These are phyloP conservation scores for Capromys pilorides DNA, from an alignment of 2,797 vertebrate genomes.

Conservation along the genomic window DNA sequence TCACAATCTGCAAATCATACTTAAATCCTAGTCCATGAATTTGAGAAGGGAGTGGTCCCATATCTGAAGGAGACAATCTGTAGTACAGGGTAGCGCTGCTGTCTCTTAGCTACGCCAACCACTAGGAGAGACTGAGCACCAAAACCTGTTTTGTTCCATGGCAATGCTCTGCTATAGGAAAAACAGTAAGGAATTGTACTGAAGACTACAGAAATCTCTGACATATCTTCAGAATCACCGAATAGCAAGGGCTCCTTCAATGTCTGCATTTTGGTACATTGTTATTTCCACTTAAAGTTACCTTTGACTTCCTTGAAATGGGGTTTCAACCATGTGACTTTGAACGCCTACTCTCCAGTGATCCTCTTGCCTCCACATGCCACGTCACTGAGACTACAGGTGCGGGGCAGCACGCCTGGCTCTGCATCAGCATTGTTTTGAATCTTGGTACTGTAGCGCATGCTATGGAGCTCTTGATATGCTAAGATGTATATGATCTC, in stretches of 20 bases:
- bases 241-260: background rate
- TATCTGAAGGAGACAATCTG: background rate
- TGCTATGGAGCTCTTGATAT: background rate
- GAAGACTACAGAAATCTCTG: background rate
- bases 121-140: background rate
- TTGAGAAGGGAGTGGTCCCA: background rate
- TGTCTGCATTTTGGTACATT: background rate
- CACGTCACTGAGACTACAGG: background rate
- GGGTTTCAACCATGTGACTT: background rate
- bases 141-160: background rate
- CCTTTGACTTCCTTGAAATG: background rate
- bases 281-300: background rate
- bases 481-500: background rate
- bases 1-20: background rate
- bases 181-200: background rate
- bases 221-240: background rate
- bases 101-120: background rate
- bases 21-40: background rate
- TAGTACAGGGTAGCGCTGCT: background rate
- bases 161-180: background rate
- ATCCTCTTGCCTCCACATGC: background rate
- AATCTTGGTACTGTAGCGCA: slow-evolving; percentile 35
- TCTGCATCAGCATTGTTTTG: background rate
- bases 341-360: background rate
- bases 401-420: background rate